A percentile compares a stretch with the other conserved stretches of the same genome.
These are phyloP conservation scores for Aphodius granarius DNA, from an alignment of 2,888 invertebrate species.

Conservation along the genomic window DNA sequence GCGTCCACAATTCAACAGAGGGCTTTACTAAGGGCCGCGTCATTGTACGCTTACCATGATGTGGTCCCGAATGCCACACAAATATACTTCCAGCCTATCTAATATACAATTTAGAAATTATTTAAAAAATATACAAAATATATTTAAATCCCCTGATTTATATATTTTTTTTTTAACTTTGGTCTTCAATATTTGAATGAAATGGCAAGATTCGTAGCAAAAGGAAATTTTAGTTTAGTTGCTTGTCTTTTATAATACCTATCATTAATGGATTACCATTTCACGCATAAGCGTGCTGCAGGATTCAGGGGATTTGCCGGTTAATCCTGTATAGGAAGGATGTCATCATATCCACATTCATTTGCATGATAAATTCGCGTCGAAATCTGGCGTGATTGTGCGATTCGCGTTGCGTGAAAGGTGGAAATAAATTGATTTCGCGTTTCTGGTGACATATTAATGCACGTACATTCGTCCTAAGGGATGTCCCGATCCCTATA, in stretches of 20 bases:
- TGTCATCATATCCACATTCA: slow-evolving; percentile 42
- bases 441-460: slow-evolving; percentile 55
- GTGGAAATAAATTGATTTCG: slow-evolving; percentile 55
- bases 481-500: slow-evolving; percentile 36
- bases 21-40: slow-evolving; percentile 45
- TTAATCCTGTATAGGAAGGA: not conserved
- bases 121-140: too few relatives aligned
- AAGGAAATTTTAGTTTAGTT: too few relatives aligned
- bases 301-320: not conserved
- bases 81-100: slow-evolving; percentile 39
- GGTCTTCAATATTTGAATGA: too few relatives aligned
- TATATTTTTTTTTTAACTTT: too few relatives aligned
- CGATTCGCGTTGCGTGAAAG: slow-evolving; percentile 51
- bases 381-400: slow-evolving; percentile 50
- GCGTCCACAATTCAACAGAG: slow-evolving; percentile 44
- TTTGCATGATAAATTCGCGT: slow-evolving; percentile 53
- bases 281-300: not conserved
- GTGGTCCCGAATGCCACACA: slow-evolving; percentile 40
- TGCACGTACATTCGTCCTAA: slow-evolving; percentile 44
- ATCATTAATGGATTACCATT: not conserved
- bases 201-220: too few relatives aligned
- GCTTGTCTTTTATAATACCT: too few relatives aligned
- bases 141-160: too few relatives aligned
- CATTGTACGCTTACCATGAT: slow-evolving; percentile 45
- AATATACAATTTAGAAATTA: too few relatives aligned